These are phyloP conservation scores for Colossoma macropomum DNA, from an alignment of 2,113 vertebrate genomes.

Conservation along the genomic window DNA sequence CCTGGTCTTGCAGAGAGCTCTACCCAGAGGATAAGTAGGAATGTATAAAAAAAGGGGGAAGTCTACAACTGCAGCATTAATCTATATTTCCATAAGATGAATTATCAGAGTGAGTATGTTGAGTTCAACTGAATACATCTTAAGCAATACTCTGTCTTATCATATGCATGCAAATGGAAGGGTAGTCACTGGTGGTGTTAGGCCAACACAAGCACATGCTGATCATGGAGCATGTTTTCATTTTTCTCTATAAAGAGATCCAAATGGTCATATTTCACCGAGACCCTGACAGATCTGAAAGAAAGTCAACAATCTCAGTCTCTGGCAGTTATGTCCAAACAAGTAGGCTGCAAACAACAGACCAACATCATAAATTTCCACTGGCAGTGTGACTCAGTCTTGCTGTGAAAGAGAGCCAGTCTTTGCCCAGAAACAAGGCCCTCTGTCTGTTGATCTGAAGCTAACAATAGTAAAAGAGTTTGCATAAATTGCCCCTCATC, in stretches of 20 bases:
- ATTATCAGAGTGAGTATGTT: not conserved
- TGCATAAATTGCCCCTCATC: not conserved
- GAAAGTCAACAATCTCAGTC: slow-evolving; percentile 14
- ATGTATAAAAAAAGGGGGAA: slow-evolving; percentile 19
- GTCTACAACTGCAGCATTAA: slow-evolving; percentile 21
- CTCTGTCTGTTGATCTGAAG: not conserved
- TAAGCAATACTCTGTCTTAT: slow-evolving; percentile 3
- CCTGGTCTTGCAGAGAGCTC: slow-evolving; percentile 39
- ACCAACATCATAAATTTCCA: slow-evolving; percentile 9
- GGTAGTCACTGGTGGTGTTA: not conserved
- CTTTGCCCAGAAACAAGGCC: not conserved
- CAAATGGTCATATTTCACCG: slow-evolving; percentile 13
- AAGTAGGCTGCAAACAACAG: not conserved
- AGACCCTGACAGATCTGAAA: not conserved
- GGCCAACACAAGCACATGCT: slow-evolving; percentile 4
- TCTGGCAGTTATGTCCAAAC: slow-evolving; percentile 5
- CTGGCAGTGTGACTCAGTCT: not conserved
- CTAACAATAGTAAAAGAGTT: not conserved
- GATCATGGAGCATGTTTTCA: not conserved
- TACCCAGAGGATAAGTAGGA: slow-evolving; percentile 32
- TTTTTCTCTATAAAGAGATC: not conserved
- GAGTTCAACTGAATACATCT: not conserved
- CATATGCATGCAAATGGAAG: not conserved
- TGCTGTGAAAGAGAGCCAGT: not conserved
- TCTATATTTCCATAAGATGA: slow-evolving; percentile 2